phyloP scores from a whole-genome alignment of 2,797 vertebrate genomes.

The Mallotus villosus region DNA sequence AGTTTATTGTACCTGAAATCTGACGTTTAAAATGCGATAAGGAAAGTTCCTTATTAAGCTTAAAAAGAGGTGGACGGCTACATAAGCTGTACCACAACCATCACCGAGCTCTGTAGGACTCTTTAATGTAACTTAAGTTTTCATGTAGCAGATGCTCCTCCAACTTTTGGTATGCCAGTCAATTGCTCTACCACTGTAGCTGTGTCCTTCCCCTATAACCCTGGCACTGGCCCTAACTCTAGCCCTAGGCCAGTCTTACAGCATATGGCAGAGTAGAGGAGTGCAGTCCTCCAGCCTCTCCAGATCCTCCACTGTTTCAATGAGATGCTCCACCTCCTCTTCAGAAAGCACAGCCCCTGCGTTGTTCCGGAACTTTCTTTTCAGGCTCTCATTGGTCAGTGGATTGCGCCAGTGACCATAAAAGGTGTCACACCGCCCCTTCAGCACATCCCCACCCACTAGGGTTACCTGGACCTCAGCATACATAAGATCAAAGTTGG shows the following conservation, averaged over 20 bases:
- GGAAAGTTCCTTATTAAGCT: no score
- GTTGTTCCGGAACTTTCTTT: constrained; percentile 82
- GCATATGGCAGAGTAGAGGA: constrained; percentile 74
- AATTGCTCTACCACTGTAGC: no score
- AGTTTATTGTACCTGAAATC: no score
- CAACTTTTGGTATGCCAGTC: no score
- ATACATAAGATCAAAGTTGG: constrained; percentile 90
- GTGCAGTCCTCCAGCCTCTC: constrained; percentile 73
- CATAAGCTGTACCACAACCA: no score
- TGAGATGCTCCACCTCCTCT: constrained; percentile 73
- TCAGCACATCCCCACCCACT: constrained; percentile 74
- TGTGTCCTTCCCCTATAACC: no score
- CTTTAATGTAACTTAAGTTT: no score
- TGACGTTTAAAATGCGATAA: no score
- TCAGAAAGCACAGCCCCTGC: constrained; percentile 73
- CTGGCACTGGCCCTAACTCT: no score
- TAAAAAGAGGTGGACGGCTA: no score
- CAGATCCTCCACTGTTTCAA: constrained; percentile 77
- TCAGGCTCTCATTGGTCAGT: constrained; percentile 80
- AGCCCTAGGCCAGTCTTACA: constrained; percentile 44
- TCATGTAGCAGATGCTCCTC: no score
- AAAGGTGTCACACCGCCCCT: constrained; percentile 84
- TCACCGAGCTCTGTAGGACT: no score
- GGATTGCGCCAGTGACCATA: constrained; percentile 92
- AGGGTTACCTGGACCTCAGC: constrained; percentile 81